Conservation (phyloP, 2,113 vertebrate genomes). For the Lepidiolamprologus cunningtoni region DNA sequence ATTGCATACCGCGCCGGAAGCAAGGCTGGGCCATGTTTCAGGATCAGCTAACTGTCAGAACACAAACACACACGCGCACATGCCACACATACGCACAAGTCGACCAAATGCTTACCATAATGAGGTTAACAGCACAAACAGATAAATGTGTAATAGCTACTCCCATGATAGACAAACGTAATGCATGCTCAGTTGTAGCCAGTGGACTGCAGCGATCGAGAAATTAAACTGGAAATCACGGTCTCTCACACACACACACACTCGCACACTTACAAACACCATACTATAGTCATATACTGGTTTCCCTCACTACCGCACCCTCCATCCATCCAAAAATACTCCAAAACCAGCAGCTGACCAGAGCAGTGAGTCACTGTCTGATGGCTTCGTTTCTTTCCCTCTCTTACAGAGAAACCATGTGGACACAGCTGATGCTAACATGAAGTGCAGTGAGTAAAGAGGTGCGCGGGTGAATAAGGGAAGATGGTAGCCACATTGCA, state of each 20-base stretch:
- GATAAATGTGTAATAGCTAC: not conserved
- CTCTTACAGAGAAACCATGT: not conserved
- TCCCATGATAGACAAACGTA: not conserved
- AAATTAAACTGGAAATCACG: not conserved
- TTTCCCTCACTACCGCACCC: constrained; percentile 26
- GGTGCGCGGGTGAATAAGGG: not conserved
- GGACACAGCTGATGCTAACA: not conserved
- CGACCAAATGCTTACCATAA: not conserved
- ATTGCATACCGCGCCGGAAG: constrained; percentile 30
- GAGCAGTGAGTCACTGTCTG: constrained; percentile 42
- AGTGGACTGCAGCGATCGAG: not conserved
- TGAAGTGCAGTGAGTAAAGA: not conserved
- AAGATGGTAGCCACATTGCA: not conserved
- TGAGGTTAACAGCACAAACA: not conserved
- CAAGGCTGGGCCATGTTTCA: constrained; percentile 19
- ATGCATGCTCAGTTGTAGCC: not conserved
- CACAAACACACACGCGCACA: not conserved
- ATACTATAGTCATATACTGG: constrained; percentile 6
- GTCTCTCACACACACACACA: not conserved
- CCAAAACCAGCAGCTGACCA: constrained; percentile 43
- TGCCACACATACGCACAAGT: not conserved
- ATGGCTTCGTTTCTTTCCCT: not conserved
- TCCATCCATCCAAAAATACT: constrained; percentile 47
- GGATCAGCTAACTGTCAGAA: constrained; percentile 7
- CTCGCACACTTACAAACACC: not conserved